These are phyloP conservation scores for Ditula angustiorana DNA, from an alignment of 2,888 invertebrate species.

Conservation along the genomic window DNA sequence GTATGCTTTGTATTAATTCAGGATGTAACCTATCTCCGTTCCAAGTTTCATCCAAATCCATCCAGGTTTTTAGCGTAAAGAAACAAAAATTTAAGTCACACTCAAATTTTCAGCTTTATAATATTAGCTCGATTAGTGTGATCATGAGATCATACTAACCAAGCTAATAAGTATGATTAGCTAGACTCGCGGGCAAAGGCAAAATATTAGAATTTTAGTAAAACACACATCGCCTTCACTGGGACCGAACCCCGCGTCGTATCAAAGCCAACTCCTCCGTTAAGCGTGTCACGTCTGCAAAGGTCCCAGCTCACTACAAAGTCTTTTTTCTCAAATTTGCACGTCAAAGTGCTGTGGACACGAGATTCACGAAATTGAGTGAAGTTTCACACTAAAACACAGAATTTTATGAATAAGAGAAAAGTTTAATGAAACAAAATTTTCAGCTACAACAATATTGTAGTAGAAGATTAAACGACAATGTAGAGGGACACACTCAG, in stretches of 20 bases:
- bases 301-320: slow-evolving; percentile 27
- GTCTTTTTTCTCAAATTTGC: slow-evolving; percentile 33
- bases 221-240: background rate
- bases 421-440: slow-evolving; percentile 34
- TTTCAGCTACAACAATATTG: background rate
- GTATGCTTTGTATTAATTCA: too few species aligned
- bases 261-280: slow-evolving; percentile 12
- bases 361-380: slow-evolving; percentile 15
- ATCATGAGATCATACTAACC: too few species aligned
- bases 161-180: too few species aligned
- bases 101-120: too few species aligned
- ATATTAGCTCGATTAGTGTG: too few species aligned
- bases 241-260: background rate
- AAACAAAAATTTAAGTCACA: too few species aligned
- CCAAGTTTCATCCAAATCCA: too few species aligned
- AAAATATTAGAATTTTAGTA: too few species aligned
- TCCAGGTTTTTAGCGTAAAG: too few species aligned
- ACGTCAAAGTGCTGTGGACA: slow-evolving; percentile 22
- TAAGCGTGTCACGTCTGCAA: slow-evolving; percentile 31
- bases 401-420: slow-evolving; percentile 30
- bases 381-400: slow-evolving; percentile 26
- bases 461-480: slow-evolving; percentile 1
- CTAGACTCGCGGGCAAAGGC: too few species aligned
- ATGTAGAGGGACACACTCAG: too few species aligned
- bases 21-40: too few species aligned